Percentiles rank a stretch among this genome's conserved stretches.
These are phyloP conservation scores for Ostrea denselamellosa DNA, from an alignment of 1,140 invertebrate species.

Conservation along the genomic window DNA sequence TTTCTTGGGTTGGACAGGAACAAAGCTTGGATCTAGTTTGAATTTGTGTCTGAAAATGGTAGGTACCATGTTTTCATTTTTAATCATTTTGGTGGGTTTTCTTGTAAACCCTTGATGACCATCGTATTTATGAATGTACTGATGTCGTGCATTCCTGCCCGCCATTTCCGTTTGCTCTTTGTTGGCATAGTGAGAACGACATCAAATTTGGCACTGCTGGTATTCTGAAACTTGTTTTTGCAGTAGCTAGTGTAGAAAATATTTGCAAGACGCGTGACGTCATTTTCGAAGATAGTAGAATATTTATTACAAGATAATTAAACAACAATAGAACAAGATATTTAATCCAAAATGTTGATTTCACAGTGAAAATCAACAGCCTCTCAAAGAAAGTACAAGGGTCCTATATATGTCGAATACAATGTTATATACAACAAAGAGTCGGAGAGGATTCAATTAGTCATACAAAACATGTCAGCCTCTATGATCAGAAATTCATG, in stretches of 20 bases:
- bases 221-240: neutral
- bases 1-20: slow-evolving; percentile 21
- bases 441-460: neutral
- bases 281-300: too few relatives aligned
- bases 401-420: neutral
- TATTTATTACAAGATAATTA: too few relatives aligned
- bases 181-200: neutral
- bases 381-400: too few relatives aligned
- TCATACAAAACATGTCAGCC: neutral
- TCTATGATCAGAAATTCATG: neutral
- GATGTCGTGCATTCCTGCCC: neutral
- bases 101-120: neutral
- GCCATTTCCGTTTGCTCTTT: neutral
- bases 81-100: neutral
- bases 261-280: too few relatives aligned
- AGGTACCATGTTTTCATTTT: neutral
- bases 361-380: too few relatives aligned
- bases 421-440: slow-evolving; percentile 11
- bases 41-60: neutral
- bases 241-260: neutral
- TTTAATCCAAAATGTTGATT: too few relatives aligned
- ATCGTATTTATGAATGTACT: neutral
- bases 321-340: too few relatives aligned
- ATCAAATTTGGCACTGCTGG: neutral
- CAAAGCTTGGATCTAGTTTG: slow-evolving; percentile 1